A percentile compares a stretch with the other conserved stretches of the same genome.
Conservation (phyloP, 2,888 invertebrate species). For the Epinotia ramella region DNA sequence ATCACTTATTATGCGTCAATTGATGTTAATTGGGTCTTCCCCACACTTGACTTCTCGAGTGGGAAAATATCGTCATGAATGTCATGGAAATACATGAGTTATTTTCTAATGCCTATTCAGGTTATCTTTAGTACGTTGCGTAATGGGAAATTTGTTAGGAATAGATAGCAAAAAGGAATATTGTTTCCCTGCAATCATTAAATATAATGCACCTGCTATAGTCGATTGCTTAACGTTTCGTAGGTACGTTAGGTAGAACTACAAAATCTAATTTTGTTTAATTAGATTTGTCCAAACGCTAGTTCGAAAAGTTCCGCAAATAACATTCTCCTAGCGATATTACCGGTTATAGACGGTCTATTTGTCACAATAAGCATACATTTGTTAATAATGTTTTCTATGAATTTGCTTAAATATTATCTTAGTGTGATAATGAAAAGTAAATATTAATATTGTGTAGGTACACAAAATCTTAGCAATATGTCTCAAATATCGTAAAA, state of each 20-base stretch:
- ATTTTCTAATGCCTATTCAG: neutral
- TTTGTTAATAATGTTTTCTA: constrained; percentile 4
- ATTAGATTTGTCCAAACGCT: too few species aligned
- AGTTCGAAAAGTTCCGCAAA: too few species aligned
- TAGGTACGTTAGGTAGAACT: too few species aligned
- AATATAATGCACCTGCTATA: too few species aligned
- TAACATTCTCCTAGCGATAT: too few species aligned
- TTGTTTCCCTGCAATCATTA: too few species aligned
- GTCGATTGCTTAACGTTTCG: too few species aligned
- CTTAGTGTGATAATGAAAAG: neutral
- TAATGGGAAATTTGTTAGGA: neutral
- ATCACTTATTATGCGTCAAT: constrained; percentile 6
- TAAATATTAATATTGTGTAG: neutral
- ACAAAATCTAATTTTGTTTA: too few species aligned
- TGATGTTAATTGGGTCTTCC: constrained; percentile 25
- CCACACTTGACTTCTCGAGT: constrained; percentile 10
- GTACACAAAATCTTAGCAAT: neutral
- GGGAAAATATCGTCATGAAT: constrained; percentile 8
- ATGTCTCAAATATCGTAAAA: constrained; percentile 5
- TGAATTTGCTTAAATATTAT: neutral
- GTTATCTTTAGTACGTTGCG: neutral
- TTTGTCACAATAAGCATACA: neutral
- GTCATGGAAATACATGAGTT: neutral
- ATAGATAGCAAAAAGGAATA: too few species aligned
- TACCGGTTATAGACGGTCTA: neutral